Percentiles rank a stretch among this genome's conserved stretches.
Evolutionary conservation across 2,797 vertebrate species (phyloP).

Genomic region (Pantherophis alleghaniensis): DNA sequence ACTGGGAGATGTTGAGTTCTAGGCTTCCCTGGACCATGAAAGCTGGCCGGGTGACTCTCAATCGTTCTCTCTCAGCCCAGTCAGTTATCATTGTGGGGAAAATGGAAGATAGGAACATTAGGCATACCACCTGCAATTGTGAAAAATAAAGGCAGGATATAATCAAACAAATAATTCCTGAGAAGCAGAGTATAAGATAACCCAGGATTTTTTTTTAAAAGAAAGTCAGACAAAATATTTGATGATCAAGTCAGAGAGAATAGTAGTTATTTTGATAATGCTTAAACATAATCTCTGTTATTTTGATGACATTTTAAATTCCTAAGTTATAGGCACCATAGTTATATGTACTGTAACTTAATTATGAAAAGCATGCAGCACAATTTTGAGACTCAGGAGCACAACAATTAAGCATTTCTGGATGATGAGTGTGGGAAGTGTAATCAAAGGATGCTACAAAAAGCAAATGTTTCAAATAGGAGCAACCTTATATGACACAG

Average conservation of each 20-base stretch:
- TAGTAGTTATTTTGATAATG: constrained; percentile 15
- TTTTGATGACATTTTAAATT: constrained; percentile 22
- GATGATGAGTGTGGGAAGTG: neutral
- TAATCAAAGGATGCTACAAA: neutral
- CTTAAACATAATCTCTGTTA: neutral
- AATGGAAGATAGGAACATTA: neutral
- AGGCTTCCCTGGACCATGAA: neutral
- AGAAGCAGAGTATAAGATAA: neutral
- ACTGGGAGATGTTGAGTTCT: neutral
- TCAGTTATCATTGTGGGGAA: neutral
- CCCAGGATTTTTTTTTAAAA: neutral
- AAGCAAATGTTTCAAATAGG: neutral
- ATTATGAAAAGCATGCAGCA: constrained; percentile 12
- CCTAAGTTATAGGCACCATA: neutral
- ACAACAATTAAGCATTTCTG: neutral
- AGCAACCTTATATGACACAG: neutral
- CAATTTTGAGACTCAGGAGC: neutral
- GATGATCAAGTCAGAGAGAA: neutral
- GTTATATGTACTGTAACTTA: constrained; percentile 13
- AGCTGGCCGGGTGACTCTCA: neutral
- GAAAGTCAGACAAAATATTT: neutral
- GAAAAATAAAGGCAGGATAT: neutral
- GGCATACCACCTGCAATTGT: neutral
- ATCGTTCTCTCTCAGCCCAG: neutral
- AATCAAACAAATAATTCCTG: neutral